Percentiles rank a stretch among this genome's conserved stretches.
phyloP scores from a whole-genome alignment of 2,113 vertebrate species.

The Semicossyphus pulcher region DNA sequence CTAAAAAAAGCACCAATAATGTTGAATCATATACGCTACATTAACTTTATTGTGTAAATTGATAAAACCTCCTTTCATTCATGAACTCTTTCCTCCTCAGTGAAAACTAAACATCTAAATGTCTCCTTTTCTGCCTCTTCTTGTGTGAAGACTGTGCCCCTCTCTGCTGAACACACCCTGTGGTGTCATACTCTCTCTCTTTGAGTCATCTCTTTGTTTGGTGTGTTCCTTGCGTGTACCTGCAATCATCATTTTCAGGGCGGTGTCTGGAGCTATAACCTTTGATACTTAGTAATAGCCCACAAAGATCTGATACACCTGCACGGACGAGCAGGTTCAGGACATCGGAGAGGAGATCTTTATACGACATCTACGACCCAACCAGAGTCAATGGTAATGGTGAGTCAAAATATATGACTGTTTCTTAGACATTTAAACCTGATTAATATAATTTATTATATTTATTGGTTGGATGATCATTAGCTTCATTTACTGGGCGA shows the following conservation, averaged over 20 bases:
- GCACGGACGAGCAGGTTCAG: slow-evolving; percentile 22
- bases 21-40: background rate
- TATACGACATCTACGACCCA: slow-evolving; percentile 5
- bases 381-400: slow-evolving; percentile 53
- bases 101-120: background rate
- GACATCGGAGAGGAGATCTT: slow-evolving; percentile 15
- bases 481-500: too few relatives aligned
- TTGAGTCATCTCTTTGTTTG: slow-evolving; percentile 72
- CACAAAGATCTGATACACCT: slow-evolving; percentile 14
- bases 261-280: slow-evolving; percentile 40
- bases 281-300: slow-evolving; percentile 22
- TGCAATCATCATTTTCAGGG: slow-evolving; percentile 28
- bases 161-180: slow-evolving; percentile 53
- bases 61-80: background rate
- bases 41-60: background rate
- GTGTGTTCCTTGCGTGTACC: background rate
- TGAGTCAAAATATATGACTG: slow-evolving; percentile 49
- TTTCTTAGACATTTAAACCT: background rate
- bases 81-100: background rate
- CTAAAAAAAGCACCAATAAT: background rate
- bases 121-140: background rate
- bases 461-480: too few relatives aligned
- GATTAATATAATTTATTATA: background rate
- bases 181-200: slow-evolving; percentile 11
- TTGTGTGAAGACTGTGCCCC: background rate